Conservation (phyloP, 1,140 invertebrate genomes). For the Hypothenemus hampei region DNA sequence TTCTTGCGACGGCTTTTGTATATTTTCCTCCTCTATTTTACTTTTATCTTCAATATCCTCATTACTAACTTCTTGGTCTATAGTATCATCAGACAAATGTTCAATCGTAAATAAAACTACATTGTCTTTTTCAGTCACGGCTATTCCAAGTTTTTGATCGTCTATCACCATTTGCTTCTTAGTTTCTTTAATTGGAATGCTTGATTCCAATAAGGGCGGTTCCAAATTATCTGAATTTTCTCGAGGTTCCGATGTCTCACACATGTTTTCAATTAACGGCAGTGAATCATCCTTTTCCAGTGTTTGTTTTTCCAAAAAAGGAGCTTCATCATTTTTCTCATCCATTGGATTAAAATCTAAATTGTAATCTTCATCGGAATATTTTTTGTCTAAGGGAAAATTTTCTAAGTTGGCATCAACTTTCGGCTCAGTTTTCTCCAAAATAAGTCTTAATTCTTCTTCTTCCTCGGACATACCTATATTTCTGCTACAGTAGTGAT, state of each 20-base stretch:
- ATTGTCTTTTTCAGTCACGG: slow-evolving; percentile 23
- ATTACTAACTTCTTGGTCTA: slow-evolving; percentile 10
- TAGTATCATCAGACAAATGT: slow-evolving; percentile 6
- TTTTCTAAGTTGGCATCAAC: not conserved
- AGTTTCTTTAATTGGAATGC: not conserved
- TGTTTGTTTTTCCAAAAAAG: slow-evolving; percentile 11
- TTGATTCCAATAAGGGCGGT: slow-evolving; percentile 16
- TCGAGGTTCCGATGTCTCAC: not conserved
- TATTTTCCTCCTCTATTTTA: not conserved
- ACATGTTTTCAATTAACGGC: not conserved
- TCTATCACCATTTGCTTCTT: not conserved
- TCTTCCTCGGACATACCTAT: too few relatives aligned
- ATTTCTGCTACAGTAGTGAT: not conserved
- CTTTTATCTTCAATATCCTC: slow-evolving; percentile 3
- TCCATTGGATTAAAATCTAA: too few relatives aligned
- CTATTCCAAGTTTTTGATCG: slow-evolving; percentile 17
- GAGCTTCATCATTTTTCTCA: slow-evolving; percentile 4
- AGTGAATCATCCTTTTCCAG: not conserved
- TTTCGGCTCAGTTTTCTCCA: slow-evolving; percentile 9
- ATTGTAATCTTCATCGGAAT: too few relatives aligned
- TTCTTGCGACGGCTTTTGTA: not conserved
- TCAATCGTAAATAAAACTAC: slow-evolving; percentile 20
- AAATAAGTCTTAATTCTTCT: slow-evolving; percentile 10
- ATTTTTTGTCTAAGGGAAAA: too few relatives aligned
- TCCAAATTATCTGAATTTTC: slow-evolving; percentile 11